Conservation (phyloP, 2,113 vertebrate species). For the Circaetus gallicus region DNA sequence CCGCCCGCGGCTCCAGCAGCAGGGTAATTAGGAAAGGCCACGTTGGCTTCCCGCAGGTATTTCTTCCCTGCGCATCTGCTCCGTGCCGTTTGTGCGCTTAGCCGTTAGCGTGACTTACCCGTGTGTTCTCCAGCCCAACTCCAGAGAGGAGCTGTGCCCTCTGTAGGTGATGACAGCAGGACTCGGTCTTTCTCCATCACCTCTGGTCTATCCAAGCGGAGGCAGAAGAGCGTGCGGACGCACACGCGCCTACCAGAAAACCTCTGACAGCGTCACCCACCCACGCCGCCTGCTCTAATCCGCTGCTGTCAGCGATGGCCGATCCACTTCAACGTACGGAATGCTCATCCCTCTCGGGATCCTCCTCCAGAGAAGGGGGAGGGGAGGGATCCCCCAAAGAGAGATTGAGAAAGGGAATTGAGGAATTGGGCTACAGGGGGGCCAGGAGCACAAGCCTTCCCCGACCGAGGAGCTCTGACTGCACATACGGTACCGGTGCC, state of each 20-base stretch:
- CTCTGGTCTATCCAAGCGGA: constrained; percentile 62
- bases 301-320: background rate
- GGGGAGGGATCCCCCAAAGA: background rate
- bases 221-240: background rate
- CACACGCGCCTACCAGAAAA: background rate
- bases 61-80: background rate
- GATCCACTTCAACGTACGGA: accelerated
- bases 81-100: background rate
- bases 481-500: accelerated
- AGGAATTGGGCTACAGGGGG: background rate
- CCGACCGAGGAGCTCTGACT: background rate
- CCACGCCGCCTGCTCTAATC: background rate
- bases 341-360: background rate
- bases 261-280: background rate
- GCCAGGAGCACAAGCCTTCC: background rate
- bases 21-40: background rate
- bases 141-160: constrained; percentile 71
- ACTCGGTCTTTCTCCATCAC: constrained; percentile 70
- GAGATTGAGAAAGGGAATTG: background rate
- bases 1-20: background rate
- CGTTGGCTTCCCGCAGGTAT: background rate
- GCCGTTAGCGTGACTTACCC: background rate
- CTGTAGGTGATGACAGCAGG: constrained; percentile 73
- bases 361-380: background rate
- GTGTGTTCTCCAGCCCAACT: constrained; percentile 63